phyloP scores from a whole-genome alignment of 2,797 vertebrate genomes.

The Schizopygopsis pylzovi region DNA sequence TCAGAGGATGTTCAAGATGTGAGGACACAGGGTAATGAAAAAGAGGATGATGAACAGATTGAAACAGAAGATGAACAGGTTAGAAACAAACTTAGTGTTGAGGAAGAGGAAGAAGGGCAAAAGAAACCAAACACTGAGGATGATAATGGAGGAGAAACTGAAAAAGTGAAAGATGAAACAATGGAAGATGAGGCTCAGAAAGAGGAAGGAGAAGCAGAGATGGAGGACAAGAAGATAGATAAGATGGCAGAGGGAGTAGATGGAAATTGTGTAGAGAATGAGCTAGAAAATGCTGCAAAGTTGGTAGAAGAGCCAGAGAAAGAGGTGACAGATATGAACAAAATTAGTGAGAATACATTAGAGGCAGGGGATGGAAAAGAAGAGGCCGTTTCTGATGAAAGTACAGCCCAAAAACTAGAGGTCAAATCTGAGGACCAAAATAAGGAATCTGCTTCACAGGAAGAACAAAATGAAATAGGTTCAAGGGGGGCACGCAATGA shows the following conservation, averaged over 20 bases:
- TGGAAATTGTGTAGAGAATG: neutral
- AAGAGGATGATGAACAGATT: conserved; percentile 22
- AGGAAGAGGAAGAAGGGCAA: neutral
- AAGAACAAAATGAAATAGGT: conserved; percentile 28
- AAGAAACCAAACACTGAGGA: fast-evolving
- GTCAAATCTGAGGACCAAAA: conserved; percentile 13
- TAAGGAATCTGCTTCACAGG: conserved; percentile 4
- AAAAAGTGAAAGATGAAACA: neutral
- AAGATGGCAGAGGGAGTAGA: conserved; percentile 2
- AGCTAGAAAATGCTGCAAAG: conserved; percentile 29
- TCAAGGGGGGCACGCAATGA: neutral
- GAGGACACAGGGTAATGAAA: neutral
- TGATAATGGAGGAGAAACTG: fast-evolving
- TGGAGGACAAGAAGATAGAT: conserved; percentile 11
- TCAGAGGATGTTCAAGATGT: neutral
- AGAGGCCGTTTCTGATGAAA: neutral
- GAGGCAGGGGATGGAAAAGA: conserved; percentile 29
- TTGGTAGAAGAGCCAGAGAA: conserved; percentile 41
- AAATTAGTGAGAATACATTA: conserved; percentile 23
- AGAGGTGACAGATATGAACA: conserved; percentile 27
- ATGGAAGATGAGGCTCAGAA: neutral
- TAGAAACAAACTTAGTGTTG: neutral
- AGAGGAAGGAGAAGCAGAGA: neutral
- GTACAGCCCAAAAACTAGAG: conserved; percentile 13
- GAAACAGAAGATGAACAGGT: conserved; percentile 23